Conservation (phyloP, 2,113 vertebrate genomes). For the Pseudopipra pipra region DNA sequence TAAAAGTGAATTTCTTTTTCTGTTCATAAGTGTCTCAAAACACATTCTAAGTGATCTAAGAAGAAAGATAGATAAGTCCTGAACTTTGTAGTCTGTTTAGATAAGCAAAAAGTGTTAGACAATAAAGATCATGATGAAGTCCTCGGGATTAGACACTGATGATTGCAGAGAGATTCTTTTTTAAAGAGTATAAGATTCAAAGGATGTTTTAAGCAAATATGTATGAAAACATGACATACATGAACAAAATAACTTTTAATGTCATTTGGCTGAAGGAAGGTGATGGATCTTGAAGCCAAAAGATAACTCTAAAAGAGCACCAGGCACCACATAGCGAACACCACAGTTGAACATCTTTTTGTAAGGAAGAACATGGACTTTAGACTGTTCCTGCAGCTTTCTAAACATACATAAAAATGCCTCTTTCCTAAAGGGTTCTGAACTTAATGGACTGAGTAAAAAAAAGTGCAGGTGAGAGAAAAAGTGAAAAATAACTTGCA, state of each 20-base stretch:
- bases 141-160: not conserved
- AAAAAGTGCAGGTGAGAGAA: not conserved
- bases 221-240: not conserved
- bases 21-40: not conserved
- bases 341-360: not conserved
- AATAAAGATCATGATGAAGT: not conserved
- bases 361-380: not conserved
- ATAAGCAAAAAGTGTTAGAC: not conserved
- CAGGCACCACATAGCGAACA: not conserved
- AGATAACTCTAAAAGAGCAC: not conserved
- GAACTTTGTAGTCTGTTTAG: not conserved
- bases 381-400: not conserved
- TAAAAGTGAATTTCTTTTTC: conserved; percentile 13
- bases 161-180: not conserved
- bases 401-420: not conserved
- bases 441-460: not conserved
- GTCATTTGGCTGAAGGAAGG: not conserved
- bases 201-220: not conserved
- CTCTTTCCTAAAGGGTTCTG: not conserved
- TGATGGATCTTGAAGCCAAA: not conserved
- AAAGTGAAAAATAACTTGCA: not conserved
- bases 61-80: not conserved
- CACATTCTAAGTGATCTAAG: not conserved
- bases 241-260: not conserved
- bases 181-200: not conserved